Conservation (phyloP, 2,797 vertebrate species). For the Meda fulgida region DNA sequence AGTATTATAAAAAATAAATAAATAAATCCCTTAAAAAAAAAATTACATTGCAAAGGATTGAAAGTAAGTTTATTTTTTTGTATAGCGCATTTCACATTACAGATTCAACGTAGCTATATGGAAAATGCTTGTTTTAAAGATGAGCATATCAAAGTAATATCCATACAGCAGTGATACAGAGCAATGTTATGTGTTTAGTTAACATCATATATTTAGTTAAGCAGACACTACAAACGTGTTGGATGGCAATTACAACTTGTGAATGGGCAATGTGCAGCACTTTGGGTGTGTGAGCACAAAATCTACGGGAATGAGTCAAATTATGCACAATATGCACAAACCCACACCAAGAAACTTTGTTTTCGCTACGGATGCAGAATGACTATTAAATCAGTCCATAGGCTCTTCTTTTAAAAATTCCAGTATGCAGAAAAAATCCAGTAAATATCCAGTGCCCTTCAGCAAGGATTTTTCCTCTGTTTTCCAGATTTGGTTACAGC, state of each 20-base stretch:
- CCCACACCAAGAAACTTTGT: not conserved
- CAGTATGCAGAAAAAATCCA: not conserved
- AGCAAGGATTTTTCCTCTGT: not conserved
- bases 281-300: too few relatives aligned
- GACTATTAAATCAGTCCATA: not conserved
- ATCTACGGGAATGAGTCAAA: too few relatives aligned
- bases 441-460: not conserved
- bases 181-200: not conserved
- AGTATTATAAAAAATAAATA: not conserved
- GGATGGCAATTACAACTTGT: too few relatives aligned
- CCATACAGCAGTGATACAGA: not conserved
- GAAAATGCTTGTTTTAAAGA: not conserved
- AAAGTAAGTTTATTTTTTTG: not conserved
- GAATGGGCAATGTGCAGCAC: too few relatives aligned
- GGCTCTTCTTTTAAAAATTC: not conserved
- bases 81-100: not conserved
- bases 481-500: not conserved
- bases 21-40: too few relatives aligned
- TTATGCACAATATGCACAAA: too few relatives aligned
- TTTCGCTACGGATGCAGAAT: not conserved
- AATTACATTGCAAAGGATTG: not conserved
- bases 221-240: too few relatives aligned
- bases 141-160: not conserved
- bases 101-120: not conserved
- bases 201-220: not conserved